Percentiles rank a stretch among this genome's conserved stretches.
Evolutionary conservation across 2,113 vertebrate genomes (phyloP).

Genomic region (Corapipo altera): DNA sequence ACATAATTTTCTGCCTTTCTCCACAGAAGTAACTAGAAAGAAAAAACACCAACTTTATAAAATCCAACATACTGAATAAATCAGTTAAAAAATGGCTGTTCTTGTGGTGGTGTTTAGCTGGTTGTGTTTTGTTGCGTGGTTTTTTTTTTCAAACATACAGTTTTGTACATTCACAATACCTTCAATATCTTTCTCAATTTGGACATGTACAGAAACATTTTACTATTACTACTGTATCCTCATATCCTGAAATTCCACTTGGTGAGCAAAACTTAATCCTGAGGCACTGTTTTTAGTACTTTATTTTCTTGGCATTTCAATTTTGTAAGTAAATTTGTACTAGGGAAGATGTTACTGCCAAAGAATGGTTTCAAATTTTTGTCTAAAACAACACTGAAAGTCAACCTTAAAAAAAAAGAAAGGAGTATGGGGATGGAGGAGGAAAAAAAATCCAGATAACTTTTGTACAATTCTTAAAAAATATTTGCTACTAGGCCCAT

Average conservation of each 20-base stretch:
- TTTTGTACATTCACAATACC: neutral
- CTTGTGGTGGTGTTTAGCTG: neutral
- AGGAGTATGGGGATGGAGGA: fast-evolving
- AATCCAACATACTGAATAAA: neutral
- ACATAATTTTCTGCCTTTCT: neutral
- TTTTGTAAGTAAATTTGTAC: neutral
- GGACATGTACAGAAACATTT: neutral
- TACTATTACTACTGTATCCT: neutral
- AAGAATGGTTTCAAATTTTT: neutral
- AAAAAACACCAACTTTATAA: neutral
- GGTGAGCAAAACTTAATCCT: neutral
- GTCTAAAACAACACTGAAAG: neutral
- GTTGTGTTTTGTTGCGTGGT: neutral
- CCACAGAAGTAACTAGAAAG: neutral
- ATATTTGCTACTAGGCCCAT: neutral
- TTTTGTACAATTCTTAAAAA: neutral
- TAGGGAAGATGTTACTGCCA: neutral
- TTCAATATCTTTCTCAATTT: neutral
- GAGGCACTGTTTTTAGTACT: neutral
- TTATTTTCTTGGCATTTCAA: neutral
- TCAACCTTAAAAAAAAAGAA: neutral
- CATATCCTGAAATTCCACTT: neutral
- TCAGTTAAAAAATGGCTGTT: neutral
- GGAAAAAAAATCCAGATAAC: neutral
- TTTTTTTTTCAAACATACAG: neutral